Conservation (phyloP, 1,140 invertebrate genomes). For the Lycorma delicatula region DNA sequence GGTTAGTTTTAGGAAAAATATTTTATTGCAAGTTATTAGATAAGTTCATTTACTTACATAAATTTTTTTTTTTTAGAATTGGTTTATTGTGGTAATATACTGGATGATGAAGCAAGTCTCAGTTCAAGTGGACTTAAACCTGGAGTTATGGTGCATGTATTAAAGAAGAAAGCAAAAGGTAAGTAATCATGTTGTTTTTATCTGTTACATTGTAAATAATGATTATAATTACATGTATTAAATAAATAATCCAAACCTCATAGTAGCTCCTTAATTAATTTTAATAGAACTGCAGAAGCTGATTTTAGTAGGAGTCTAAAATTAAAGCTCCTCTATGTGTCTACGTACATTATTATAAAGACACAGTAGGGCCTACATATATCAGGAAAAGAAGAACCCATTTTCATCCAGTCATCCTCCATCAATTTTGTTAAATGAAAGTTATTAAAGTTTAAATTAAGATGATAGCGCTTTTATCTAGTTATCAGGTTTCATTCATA, state of each 20-base stretch:
- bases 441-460: too few species aligned
- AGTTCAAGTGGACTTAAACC: conserved; percentile 42
- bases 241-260: background rate
- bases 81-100: conserved; percentile 43
- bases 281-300: background rate
- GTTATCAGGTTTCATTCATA: too few species aligned
- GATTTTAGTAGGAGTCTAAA: too few species aligned
- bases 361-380: too few species aligned
- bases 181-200: background rate
- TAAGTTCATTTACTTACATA: conserved; percentile 1
- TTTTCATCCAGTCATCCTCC: too few species aligned
- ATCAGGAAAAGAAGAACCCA: too few species aligned
- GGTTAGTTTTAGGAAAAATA: background rate
- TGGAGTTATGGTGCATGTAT: conserved; percentile 44
- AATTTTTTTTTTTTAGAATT: conserved; percentile 38
- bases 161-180: conserved; percentile 40
- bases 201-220: background rate
- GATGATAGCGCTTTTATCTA: too few species aligned
- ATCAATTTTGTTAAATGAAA: too few species aligned
- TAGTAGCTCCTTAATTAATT: background rate
- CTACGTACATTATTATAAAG: too few species aligned
- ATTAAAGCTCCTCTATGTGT: too few species aligned
- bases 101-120: conserved; percentile 43
- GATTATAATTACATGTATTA: background rate
- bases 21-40: background rate